Evolutionary conservation across 1,140 invertebrate species (phyloP).

Genomic region (Araneus ventricosus): DNA sequence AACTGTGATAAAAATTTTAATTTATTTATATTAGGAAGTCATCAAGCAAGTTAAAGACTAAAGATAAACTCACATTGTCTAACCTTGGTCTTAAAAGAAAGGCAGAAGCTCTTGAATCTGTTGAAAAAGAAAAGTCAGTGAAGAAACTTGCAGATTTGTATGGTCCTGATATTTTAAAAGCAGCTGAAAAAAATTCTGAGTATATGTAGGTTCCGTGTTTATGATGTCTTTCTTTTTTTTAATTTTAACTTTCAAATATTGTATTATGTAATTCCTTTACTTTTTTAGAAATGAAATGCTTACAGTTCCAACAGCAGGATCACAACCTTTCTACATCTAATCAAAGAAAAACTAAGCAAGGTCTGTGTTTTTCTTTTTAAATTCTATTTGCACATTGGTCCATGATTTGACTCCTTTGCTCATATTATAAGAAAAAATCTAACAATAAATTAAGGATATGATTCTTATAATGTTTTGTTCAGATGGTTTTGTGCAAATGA

Average conservation of each 20-base stretch:
- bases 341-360: slow-evolving; percentile 77
- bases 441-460: too few relatives aligned
- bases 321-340: slow-evolving; percentile 80
- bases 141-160: slow-evolving; percentile 56
- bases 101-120: slow-evolving; percentile 59
- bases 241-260: not conserved
- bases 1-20: too few relatives aligned
- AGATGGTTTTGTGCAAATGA: too few relatives aligned
- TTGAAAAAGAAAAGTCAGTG: slow-evolving; percentile 28
- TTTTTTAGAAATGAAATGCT: slow-evolving; percentile 67
- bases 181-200: slow-evolving; percentile 47
- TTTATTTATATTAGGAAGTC: not conserved
- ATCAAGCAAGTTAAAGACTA: slow-evolving; percentile 8
- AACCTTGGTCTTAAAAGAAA: slow-evolving; percentile 63
- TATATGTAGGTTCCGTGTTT: slow-evolving; percentile 56
- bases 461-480: too few relatives aligned
- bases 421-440: too few relatives aligned
- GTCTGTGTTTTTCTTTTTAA: slow-evolving; percentile 12
- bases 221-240: not conserved
- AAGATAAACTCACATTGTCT: slow-evolving; percentile 65
- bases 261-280: not conserved
- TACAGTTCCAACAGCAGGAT: slow-evolving; percentile 77
- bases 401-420: too few relatives aligned
- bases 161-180: slow-evolving; percentile 52
- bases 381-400: not conserved